Evolutionary conservation across 2,888 invertebrate genomes (phyloP).

Genomic region (Megalurothrips usitatus): DNA sequence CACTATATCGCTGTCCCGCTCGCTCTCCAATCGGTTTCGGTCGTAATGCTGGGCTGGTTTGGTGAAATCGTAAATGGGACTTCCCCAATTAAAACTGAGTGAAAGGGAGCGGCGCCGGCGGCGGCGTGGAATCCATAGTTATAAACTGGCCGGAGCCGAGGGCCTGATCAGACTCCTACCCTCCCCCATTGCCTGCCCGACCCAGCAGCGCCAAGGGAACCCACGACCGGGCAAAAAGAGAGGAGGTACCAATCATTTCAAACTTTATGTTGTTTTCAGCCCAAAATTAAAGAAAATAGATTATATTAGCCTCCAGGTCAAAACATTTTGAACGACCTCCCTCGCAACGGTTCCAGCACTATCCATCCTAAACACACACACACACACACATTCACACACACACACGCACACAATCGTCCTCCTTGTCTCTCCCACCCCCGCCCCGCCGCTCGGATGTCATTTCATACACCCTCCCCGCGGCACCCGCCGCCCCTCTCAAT

Average conservation of each 20-base stretch:
- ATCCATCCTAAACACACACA: too few relatives aligned
- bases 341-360: too few relatives aligned
- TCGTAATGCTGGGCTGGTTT: not conserved
- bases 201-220: not conserved
- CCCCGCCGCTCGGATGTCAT: not conserved
- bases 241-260: too few relatives aligned
- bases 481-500: not conserved
- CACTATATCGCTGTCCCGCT: not conserved
- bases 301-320: too few relatives aligned
- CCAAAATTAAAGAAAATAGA: too few relatives aligned
- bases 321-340: too few relatives aligned
- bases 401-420: too few relatives aligned
- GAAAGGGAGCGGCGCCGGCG: not conserved
- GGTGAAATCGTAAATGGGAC: constrained; percentile 13
- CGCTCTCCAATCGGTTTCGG: not conserved
- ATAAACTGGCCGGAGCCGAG: not conserved
- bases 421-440: not conserved
- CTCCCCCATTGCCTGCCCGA: not conserved
- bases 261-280: too few relatives aligned
- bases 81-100: constrained; percentile 20
- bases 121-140: constrained; percentile 14
- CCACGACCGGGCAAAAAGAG: too few relatives aligned
- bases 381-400: too few relatives aligned
- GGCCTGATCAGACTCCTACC: not conserved
- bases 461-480: not conserved